Base-by-base conservation (phyloP, 2,888 invertebrate genomes). In the Xestobium rufovillosum region DNA sequence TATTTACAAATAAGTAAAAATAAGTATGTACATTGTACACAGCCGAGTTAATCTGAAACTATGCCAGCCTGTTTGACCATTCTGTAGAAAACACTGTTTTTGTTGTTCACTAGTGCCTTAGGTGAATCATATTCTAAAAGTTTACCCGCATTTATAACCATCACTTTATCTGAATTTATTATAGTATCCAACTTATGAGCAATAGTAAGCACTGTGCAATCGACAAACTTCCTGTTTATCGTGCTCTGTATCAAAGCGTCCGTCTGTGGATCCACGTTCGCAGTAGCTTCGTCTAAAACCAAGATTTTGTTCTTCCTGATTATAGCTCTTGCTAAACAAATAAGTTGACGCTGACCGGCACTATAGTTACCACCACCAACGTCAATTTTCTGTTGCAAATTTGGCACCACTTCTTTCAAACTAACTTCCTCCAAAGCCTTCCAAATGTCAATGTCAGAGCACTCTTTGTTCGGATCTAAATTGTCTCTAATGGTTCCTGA, bases 401-500 rank as follows among this genome's bases (percentile, higher is more conserved):
- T 79, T 39, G 65, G 60, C 25, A 86, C 73, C 0, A 74, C 72
- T 30, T 76, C 73, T 53, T 86, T 87, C 28, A 90, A 56, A 51
- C 83, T 78, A 34, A 83, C 80, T 65, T 88, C 83, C 45, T 86
- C 84, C 14, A 92, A 65, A 0, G 84, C 86, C 40, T 74, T 70
- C 91, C 91, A 91, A 1, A 94, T 63, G 38, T 81, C 73, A 9
- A 74, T 72, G 51, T 92, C 91, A 0, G 75, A 70, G 55, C 80
- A 82, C 52, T 80, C 76, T 38, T 79, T 75, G 58, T 88, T 87
- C 2, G 91, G 92, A 68, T 92, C 92, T 36, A 94, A 70, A 67
- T 92, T 94, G 53, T 80, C 79, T 2, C 92, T 70, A 67, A 94
- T 73, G 4, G 86, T 81, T 26, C 90, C 91, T 0, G 85, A 82